Percentiles rank a stretch among this genome's conserved stretches.
phyloP scores from a whole-genome alignment of 2,888 invertebrate genomes.

The Eupsilia transversa region DNA sequence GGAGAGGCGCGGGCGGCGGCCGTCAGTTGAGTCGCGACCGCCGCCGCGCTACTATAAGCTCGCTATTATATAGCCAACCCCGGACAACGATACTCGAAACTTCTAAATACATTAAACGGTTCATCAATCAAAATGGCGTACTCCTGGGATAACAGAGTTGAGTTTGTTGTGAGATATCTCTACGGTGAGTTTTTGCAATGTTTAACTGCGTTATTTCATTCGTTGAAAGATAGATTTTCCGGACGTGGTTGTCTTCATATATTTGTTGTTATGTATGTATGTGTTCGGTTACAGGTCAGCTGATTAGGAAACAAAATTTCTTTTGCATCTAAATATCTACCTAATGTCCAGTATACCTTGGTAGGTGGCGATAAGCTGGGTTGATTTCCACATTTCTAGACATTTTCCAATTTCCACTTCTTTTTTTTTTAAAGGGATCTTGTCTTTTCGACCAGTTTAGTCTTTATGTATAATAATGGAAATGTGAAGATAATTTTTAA shows the following conservation, averaged over 20 bases:
- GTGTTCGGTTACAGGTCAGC: conserved; percentile 1
- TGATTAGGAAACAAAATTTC: neutral
- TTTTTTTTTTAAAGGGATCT: neutral
- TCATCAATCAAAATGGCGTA: conserved; percentile 91
- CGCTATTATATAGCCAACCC: conserved; percentile 25
- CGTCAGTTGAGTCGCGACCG: conserved; percentile 77
- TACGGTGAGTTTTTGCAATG: conserved; percentile 92
- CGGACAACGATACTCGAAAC: conserved; percentile 30
- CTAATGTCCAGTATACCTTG: neutral
- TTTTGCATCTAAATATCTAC: neutral
- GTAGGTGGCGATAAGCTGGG: neutral
- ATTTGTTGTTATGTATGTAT: conserved; percentile 28
- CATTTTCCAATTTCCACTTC: neutral
- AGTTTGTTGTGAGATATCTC: conserved; percentile 95
- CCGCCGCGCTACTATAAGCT: conserved; percentile 72
- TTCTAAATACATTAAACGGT: conserved; percentile 46
- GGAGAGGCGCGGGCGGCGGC: conserved; percentile 78
- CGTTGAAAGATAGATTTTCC: conserved; percentile 27
- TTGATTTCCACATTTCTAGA: neutral
- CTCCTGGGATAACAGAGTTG: conserved; percentile 96
- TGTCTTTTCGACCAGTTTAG: neutral
- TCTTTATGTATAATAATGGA: too few species aligned
- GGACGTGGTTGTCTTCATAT: conserved; percentile 19
- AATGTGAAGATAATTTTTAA: neutral
- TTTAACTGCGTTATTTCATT: conserved; percentile 21